Percentiles rank a stretch among this genome's conserved stretches.
Evolutionary conservation across 2,888 invertebrate genomes (phyloP).

Genomic region (Plebejus anna): DNA sequence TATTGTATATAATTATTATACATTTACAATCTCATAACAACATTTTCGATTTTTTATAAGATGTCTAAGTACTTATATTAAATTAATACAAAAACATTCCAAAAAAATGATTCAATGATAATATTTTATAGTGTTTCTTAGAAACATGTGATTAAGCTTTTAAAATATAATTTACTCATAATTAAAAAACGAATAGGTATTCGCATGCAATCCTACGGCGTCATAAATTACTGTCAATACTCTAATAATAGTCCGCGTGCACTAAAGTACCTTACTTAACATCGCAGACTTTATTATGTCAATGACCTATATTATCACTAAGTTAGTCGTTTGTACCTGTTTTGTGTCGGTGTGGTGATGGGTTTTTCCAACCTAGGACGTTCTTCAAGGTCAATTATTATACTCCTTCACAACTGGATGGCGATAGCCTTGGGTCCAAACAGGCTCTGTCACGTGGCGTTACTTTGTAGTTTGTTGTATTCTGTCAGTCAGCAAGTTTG

Average conservation of each 20-base stretch:
- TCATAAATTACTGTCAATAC: neutral
- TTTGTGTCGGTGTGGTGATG: neutral
- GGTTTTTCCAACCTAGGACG: neutral
- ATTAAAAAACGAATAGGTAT: neutral
- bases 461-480: neutral
- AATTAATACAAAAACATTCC: no score
- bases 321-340: neutral
- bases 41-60: no score
- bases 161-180: no score
- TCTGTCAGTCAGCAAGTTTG: no score
- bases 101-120: no score
- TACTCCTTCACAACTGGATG: neutral
- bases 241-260: neutral
- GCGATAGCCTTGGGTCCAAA: neutral
- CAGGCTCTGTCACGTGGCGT: neutral
- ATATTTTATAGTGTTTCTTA: no score
- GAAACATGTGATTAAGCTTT: no score
- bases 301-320: neutral
- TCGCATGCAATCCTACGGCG: neutral
- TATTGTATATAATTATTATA: no score
- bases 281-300: no score
- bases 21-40: no score
- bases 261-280: neutral
- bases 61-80: no score
- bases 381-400: neutral